Percentiles rank a stretch among this genome's conserved stretches.
Evolutionary conservation across 2,797 vertebrate species (phyloP).

Genomic region (Cercopithecus mitis): DNA sequence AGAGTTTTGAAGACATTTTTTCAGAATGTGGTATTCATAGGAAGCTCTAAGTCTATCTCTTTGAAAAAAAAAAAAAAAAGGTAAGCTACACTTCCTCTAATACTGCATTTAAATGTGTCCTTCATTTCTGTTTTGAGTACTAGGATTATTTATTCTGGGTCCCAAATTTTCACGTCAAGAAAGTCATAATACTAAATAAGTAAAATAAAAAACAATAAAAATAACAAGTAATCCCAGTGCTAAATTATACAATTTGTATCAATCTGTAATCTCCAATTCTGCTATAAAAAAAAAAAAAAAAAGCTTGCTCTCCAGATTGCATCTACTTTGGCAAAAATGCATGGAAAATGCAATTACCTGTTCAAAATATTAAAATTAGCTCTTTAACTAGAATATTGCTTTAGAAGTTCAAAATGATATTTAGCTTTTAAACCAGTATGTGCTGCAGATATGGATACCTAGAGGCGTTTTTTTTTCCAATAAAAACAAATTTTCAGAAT

Average conservation of each 20-base stretch:
- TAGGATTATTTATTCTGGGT: background rate
- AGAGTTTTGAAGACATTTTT: background rate
- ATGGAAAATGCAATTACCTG: background rate
- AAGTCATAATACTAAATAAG: background rate
- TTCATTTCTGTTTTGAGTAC: background rate
- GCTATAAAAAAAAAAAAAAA: background rate
- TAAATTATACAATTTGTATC: background rate
- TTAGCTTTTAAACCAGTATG: constrained; percentile 24
- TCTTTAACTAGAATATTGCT: constrained; percentile 24
- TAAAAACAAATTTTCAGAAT: background rate
- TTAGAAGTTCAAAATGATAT: constrained; percentile 10
- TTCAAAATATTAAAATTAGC: constrained; percentile 41
- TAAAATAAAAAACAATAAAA: background rate
- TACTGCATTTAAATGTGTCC: background rate
- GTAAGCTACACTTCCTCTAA: background rate
- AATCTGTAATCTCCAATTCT: background rate
- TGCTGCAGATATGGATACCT: background rate
- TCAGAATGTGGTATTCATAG: background rate
- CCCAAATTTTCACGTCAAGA: background rate
- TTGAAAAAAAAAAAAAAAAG: background rate
- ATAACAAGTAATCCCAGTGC: background rate
- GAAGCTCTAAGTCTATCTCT: background rate
- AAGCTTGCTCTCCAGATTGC: background rate
- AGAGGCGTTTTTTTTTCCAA: background rate
- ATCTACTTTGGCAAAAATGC: background rate